These are phyloP conservation scores for Zaprionus obscuricornis DNA, from an alignment of 2,888 invertebrate species.

Conservation along the genomic window DNA sequence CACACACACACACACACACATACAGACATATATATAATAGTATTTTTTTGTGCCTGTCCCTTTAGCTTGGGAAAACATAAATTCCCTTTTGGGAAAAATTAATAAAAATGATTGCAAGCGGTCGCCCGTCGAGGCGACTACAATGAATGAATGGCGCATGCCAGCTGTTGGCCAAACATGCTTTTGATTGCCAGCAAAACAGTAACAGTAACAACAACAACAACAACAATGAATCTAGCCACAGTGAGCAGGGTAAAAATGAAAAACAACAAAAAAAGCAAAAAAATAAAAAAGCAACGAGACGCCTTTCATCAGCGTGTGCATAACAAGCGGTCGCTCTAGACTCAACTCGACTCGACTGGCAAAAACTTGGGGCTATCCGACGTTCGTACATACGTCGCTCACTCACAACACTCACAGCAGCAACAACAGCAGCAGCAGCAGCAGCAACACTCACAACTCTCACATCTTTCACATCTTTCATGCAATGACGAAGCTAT, in stretches of 20 bases:
- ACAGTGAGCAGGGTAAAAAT: no score
- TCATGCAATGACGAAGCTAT: conserved; percentile 24
- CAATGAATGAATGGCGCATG: conserved; percentile 76
- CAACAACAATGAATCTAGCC: conserved; percentile 17
- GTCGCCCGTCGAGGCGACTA: conserved; percentile 42
- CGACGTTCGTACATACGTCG: conserved; percentile 36
- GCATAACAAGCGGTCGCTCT: conserved; percentile 62
- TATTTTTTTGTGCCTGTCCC: conserved; percentile 4
- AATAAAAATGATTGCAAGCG: conserved; percentile 74
- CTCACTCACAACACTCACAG: conserved; percentile 43
- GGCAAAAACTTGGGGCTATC: conserved; percentile 46
- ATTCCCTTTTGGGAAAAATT: conserved; percentile 72
- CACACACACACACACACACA: conserved; percentile 9
- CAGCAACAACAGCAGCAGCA: no score
- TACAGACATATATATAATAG: no score
- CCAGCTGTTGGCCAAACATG: conserved; percentile 75
- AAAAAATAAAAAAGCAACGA: conserved; percentile 12
- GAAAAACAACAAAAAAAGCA: conserved; percentile 26
- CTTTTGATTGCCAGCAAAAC: conserved; percentile 69
- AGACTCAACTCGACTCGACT: background rate
- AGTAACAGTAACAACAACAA: conserved; percentile 16
- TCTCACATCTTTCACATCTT: background rate
- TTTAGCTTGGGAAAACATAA: conserved; percentile 54
- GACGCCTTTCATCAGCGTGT: conserved; percentile 66
- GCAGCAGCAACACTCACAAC: conserved; percentile 15